phyloP scores from a whole-genome alignment of 1,140 invertebrate genomes.

The Ooceraea biroi region DNA sequence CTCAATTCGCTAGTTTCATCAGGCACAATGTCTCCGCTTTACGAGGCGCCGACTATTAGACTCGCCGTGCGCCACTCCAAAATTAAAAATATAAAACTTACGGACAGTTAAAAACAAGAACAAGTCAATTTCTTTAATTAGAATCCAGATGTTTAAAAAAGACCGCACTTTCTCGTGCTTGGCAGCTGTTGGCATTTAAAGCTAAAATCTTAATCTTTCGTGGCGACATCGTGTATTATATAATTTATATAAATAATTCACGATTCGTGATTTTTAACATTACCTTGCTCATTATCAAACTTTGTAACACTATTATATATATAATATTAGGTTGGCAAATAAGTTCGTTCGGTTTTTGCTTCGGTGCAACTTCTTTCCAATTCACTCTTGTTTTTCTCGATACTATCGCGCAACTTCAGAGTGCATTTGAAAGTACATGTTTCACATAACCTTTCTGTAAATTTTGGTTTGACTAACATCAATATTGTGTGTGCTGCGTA shows the following conservation, averaged over 20 bases:
- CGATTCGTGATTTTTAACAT: background rate
- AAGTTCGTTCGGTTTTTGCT: no score
- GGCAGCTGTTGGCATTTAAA: constrained; percentile 7
- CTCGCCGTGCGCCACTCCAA: background rate
- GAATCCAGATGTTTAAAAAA: background rate
- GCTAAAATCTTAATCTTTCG: background rate
- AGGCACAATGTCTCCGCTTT: constrained; percentile 40
- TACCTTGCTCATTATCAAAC: no score
- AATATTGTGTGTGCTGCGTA: no score
- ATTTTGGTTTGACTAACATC: no score
- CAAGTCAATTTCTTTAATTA: background rate
- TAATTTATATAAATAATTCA: background rate
- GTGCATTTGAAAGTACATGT: no score
- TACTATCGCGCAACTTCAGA: no score
- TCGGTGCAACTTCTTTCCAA: no score
- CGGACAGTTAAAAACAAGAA: background rate
- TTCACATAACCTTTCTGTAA: no score
- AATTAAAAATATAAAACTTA: constrained; percentile 41
- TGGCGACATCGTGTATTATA: no score
- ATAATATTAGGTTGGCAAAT: no score
- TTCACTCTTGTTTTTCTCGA: no score
- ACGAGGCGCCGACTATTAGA: constrained; percentile 18
- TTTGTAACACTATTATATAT: no score
- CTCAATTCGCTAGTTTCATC: constrained; percentile 53
- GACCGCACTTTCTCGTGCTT: background rate